Conservation (phyloP, 2,888 invertebrate genomes). For the Halocaridina rubra region DNA sequence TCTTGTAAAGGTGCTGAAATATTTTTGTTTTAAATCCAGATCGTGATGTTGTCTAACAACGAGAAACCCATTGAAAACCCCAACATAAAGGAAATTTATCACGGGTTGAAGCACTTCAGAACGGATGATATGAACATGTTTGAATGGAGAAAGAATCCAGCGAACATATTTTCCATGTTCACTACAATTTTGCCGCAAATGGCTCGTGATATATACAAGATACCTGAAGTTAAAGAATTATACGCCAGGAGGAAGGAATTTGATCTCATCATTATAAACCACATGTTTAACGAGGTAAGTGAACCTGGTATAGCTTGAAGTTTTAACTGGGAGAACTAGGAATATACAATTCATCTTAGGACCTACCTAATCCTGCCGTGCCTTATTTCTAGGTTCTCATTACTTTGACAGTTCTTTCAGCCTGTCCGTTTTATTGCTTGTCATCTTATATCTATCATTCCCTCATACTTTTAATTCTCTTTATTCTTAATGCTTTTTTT, state of each 20-base stretch:
- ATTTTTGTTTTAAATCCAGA: too few species aligned
- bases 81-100: conserved; percentile 43
- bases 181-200: background rate
- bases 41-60: conserved; percentile 34
- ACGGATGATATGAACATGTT: conserved; percentile 36
- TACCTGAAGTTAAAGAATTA: conserved; percentile 28
- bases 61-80: conserved; percentile 14
- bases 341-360: too few species aligned
- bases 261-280: conserved; percentile 43
- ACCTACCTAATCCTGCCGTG: too few species aligned
- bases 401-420: too few species aligned
- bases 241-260: conserved; percentile 47
- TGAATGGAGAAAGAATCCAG: background rate
- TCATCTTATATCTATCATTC: too few species aligned
- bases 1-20: too few species aligned
- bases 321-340: too few species aligned
- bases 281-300: conserved; percentile 52
- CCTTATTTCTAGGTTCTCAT: too few species aligned
- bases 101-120: conserved; percentile 26
- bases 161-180: background rate
- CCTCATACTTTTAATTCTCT: too few species aligned
- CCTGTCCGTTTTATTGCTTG: too few species aligned
- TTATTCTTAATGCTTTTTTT: too few species aligned
- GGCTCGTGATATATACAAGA: conserved; percentile 43
- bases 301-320: too few species aligned